These are phyloP conservation scores for Adelphocoris suturalis DNA, from an alignment of 2,888 invertebrate genomes.

Conservation along the genomic window DNA sequence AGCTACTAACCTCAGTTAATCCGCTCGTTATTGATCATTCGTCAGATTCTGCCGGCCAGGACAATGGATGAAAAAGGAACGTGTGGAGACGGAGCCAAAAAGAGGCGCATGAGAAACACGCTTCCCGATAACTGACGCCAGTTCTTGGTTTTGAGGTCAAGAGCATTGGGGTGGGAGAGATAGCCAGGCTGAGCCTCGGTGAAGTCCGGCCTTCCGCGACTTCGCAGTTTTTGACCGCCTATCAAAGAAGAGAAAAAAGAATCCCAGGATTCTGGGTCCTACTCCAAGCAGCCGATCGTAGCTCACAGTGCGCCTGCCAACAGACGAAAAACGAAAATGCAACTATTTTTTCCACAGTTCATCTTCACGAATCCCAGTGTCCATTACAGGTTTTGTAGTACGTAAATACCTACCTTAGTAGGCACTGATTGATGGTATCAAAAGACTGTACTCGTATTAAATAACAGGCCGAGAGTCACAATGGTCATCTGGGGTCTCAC, in stretches of 20 bases:
- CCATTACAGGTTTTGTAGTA: no score
- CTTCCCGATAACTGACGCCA: constrained; percentile 27
- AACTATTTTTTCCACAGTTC: no score
- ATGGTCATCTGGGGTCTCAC: no score
- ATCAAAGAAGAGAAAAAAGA: background rate
- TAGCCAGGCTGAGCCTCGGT: background rate
- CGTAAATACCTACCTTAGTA: no score
- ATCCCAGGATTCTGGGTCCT: background rate
- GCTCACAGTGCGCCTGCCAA: no score
- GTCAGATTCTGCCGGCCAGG: background rate
- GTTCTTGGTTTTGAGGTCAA: constrained; percentile 30
- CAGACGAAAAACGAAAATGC: no score
- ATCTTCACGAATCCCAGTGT: no score
- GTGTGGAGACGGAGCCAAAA: background rate
- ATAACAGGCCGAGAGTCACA: no score
- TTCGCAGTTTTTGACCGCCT: background rate
- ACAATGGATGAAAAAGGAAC: background rate
- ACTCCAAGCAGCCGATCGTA: no score
- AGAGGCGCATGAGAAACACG: background rate
- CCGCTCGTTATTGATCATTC: background rate
- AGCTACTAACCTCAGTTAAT: constrained; percentile 22
- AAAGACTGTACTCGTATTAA: no score
- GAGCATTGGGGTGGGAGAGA: background rate
- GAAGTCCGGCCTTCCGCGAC: constrained; percentile 16
- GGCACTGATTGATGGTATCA: no score